Conservation (phyloP, 2,113 vertebrate genomes). For the Pelmatolapia mariae region DNA sequence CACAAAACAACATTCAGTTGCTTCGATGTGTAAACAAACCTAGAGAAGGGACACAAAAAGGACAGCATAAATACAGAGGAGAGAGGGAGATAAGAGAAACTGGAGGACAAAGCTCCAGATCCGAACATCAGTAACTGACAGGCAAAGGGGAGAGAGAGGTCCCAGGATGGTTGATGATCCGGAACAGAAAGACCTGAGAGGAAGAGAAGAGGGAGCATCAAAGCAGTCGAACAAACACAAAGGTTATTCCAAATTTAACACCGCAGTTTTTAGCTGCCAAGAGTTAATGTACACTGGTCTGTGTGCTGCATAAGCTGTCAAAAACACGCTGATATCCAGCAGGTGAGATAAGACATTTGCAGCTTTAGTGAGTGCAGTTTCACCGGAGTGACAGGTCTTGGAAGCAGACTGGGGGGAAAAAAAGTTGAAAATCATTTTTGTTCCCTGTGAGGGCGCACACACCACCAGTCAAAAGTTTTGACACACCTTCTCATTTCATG, state of each 20-base stretch:
- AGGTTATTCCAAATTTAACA: background rate
- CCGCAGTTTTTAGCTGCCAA: accelerated
- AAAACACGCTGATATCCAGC: background rate
- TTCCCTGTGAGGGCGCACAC: background rate
- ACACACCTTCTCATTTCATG: background rate
- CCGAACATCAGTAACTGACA: background rate
- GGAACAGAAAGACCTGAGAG: background rate
- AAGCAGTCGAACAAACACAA: accelerated
- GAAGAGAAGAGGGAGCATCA: background rate
- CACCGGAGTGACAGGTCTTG: accelerated
- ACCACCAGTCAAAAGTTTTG: background rate
- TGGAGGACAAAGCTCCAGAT: background rate
- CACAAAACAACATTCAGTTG: background rate
- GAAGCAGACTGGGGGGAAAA: background rate
- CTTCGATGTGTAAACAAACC: accelerated
- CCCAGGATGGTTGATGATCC: background rate
- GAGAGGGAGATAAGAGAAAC: background rate
- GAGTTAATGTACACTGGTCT: background rate
- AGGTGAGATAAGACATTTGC: background rate
- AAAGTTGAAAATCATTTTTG: background rate
- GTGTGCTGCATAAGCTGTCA: accelerated
- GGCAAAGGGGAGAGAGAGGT: background rate
- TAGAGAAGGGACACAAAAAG: background rate
- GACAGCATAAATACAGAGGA: background rate
- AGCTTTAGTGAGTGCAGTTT: background rate